phyloP scores from a whole-genome alignment of 2,797 vertebrate species.

The Bradypus variegatus region DNA sequence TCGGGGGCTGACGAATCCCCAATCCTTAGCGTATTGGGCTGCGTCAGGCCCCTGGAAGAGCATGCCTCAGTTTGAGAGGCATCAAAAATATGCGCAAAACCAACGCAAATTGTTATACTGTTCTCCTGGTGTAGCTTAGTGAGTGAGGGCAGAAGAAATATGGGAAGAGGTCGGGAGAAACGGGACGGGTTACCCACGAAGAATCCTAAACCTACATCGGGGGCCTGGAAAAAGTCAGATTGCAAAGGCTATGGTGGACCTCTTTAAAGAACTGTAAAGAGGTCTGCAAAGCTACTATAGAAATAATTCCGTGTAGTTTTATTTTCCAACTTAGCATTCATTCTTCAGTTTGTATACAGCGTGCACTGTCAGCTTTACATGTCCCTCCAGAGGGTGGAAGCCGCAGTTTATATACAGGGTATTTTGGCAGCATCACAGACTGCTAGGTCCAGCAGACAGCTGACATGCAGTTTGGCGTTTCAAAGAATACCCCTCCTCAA shows the following conservation, averaged over 20 bases:
- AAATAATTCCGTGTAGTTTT: background rate
- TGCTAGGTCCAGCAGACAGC: background rate
- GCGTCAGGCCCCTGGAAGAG: fast-evolving
- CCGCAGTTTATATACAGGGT: background rate
- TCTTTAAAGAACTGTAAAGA: background rate
- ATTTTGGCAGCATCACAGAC: background rate
- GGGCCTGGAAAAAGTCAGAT: background rate
- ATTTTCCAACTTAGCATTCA: background rate
- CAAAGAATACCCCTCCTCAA: background rate
- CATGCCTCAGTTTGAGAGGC: background rate
- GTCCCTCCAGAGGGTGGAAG: background rate
- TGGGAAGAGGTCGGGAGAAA: background rate
- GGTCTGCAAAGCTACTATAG: background rate
- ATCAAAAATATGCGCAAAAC: background rate
- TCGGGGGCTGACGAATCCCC: fast-evolving
- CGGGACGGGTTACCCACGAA: background rate
- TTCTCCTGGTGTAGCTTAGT: background rate
- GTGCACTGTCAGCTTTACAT: background rate
- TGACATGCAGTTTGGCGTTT: background rate
- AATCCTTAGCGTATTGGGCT: fast-evolving
- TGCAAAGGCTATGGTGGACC: background rate
- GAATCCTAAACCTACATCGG: background rate
- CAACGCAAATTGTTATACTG: too few relatives aligned
- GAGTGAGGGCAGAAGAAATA: background rate
- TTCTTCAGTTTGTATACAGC: background rate